Evolutionary conservation across 2,888 invertebrate species (phyloP).

Genomic region (Aradus depressus): DNA sequence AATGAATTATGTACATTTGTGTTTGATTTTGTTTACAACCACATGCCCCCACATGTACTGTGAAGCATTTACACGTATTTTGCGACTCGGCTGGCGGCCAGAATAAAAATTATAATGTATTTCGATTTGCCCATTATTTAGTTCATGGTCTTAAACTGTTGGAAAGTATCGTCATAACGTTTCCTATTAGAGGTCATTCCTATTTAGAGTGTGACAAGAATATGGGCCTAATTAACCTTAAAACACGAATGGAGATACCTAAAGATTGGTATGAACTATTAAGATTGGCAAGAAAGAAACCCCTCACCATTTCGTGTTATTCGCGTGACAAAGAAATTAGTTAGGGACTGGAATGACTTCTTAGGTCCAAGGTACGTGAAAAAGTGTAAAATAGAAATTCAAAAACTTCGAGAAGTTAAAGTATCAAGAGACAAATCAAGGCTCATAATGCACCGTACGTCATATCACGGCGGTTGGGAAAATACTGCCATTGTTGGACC

Average conservation of each 20-base stretch:
- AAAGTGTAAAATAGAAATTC: too few species aligned
- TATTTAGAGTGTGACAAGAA: conserved; percentile 31
- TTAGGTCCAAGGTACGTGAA: too few species aligned
- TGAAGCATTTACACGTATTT: conserved; percentile 23
- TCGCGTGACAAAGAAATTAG: too few species aligned
- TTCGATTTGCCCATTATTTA: conserved; percentile 23
- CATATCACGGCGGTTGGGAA: too few species aligned
- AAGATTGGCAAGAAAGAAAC: neutral
- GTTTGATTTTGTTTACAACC: conserved; percentile 22
- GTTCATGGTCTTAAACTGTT: conserved; percentile 15
- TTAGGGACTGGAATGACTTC: too few species aligned
- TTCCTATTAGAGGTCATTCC: conserved; percentile 25
- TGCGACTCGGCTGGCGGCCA: conserved; percentile 28
- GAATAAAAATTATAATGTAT: conserved; percentile 26
- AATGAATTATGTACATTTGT: conserved; percentile 25
- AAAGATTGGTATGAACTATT: conserved; percentile 24
- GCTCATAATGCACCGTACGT: too few species aligned
- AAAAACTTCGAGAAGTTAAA: too few species aligned
- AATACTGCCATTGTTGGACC: too few species aligned
- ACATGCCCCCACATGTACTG: conserved; percentile 19
- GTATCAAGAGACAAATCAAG: too few species aligned
- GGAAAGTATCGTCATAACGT: conserved; percentile 18
- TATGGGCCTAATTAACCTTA: conserved; percentile 29
- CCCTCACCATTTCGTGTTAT: too few species aligned
- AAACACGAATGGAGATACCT: conserved; percentile 27